These are phyloP conservation scores for Fabriciana adippe DNA, from an alignment of 2,888 invertebrate genomes.

Conservation along the genomic window DNA sequence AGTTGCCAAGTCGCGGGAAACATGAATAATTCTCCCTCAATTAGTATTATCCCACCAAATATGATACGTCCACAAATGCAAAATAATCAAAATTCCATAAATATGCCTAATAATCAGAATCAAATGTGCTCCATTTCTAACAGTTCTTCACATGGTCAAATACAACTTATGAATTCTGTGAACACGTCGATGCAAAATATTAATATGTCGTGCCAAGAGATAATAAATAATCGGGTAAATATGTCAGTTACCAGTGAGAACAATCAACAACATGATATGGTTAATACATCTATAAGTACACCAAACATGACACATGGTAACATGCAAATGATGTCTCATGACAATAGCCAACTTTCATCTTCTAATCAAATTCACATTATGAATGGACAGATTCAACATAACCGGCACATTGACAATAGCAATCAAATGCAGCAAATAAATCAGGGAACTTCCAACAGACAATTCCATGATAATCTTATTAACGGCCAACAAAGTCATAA, in stretches of 20 bases:
- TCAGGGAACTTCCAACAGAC: slow-evolving; percentile 59
- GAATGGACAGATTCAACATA: slow-evolving; percentile 77
- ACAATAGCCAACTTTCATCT: slow-evolving; percentile 59
- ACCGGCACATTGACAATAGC: slow-evolving; percentile 63
- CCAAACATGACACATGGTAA: slow-evolving; percentile 67
- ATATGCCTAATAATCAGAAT: slow-evolving; percentile 64
- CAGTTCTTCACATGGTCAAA: slow-evolving; percentile 63
- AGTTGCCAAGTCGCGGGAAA: slow-evolving; percentile 73
- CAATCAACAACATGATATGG: slow-evolving; percentile 65
- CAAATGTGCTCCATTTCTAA: slow-evolving; percentile 72
- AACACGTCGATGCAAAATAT: slow-evolving; percentile 70
- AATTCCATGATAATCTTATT: slow-evolving; percentile 70
- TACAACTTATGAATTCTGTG: slow-evolving; percentile 70
- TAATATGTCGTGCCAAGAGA: slow-evolving; percentile 73
- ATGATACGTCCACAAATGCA: slow-evolving; percentile 66
- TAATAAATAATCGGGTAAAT: slow-evolving; percentile 64
- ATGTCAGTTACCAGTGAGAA: slow-evolving; percentile 59
- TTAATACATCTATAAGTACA: slow-evolving; percentile 48
- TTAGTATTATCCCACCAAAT: slow-evolving; percentile 74
- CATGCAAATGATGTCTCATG: slow-evolving; percentile 70
- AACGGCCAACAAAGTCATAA: slow-evolving; percentile 63
- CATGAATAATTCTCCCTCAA: slow-evolving; percentile 63
- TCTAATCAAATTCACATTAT: slow-evolving; percentile 76
- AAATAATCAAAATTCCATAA: slow-evolving; percentile 66
- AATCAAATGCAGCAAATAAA: slow-evolving; percentile 67